Base-by-base conservation (phyloP, 2,113 vertebrate genomes). In the Deroptyus accipitrinus region DNA sequence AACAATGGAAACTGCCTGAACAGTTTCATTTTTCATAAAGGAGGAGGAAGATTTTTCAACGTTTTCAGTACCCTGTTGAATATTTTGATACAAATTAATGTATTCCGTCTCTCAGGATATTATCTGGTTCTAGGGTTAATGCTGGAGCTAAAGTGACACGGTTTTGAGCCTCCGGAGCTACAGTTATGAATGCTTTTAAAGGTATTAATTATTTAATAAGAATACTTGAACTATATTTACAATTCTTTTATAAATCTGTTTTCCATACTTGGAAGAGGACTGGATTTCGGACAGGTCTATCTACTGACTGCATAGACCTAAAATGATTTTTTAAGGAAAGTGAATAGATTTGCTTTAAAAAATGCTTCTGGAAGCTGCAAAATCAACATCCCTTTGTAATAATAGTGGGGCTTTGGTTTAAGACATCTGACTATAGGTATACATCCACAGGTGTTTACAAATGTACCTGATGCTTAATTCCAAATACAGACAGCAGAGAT, bases 1-100 rank as follows among this genome's bases (percentile, higher is more conserved):
- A 94, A 75, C 73, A 39, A 62, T 76, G 86, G 81, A 95, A 97
- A 95, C 72, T 37, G 57, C 35, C 70, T 48, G 69, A 30, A 52
- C 46, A 51, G 61, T 33, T 55, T 30, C 41, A 46, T 94, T 86
- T 88, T 85, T 68, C 52, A 42, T 78, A 90, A 92, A 83, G 44
- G 17, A 91, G n/a, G n/a, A 69, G 10, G 30, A 69, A 82, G 15
- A 62, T 52, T 95, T 69, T 83, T 79, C 48, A 73, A 31, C 10
- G n/a, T 70, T 27, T 61, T 83, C 64, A 44, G 42, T 25, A 70
- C 25, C 28, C 31, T 88, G 52, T 41, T 70, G n/a, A 69, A 57
- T 83, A 81, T 51, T 88, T 59, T 83, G 33, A 89, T 33, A 85
- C 16, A 73, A 87, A 61, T 37, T 18, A 76, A 73, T 35, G 11